These are phyloP conservation scores for Callosobruchus maculatus DNA, from an alignment of 2,888 invertebrate genomes.

Conservation along the genomic window DNA sequence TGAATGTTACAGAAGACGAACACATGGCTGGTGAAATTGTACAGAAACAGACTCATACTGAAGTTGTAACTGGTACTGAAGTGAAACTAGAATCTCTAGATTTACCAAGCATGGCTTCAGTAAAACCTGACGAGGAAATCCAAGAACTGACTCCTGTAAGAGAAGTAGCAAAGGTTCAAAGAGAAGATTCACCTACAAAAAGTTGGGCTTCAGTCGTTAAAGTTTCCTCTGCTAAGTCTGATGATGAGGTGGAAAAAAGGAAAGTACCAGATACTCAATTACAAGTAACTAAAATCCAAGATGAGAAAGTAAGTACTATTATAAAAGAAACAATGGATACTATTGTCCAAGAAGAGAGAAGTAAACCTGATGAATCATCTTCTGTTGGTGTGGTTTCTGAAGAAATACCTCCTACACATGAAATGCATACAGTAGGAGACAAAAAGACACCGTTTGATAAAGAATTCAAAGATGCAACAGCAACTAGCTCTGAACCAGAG, in stretches of 20 bases:
- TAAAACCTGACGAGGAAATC: not conserved
- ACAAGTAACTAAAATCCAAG: too few relatives aligned
- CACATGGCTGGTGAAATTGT: not conserved
- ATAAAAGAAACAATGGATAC: too few relatives aligned
- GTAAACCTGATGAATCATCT: too few relatives aligned
- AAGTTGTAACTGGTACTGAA: not conserved
- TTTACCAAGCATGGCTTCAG: not conserved
- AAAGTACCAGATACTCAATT: too few relatives aligned
- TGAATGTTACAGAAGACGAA: not conserved
- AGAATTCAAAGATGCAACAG: slow-evolving; percentile 4
- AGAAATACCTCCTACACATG: too few relatives aligned
- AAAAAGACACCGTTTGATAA: too few relatives aligned
- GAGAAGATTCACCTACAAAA: slow-evolving; percentile 7
- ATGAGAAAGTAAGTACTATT: too few relatives aligned
- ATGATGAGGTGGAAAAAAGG: slow-evolving; percentile 12
- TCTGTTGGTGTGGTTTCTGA: too few relatives aligned
- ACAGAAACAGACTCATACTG: not conserved
- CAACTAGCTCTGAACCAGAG: slow-evolving; percentile 2
- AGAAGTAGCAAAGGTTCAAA: not conserved
- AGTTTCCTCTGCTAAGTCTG: slow-evolving; percentile 1
- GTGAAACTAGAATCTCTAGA: too few relatives aligned
- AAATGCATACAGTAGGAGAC: too few relatives aligned
- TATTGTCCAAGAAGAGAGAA: too few relatives aligned
- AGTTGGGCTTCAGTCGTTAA: slow-evolving; percentile 25
- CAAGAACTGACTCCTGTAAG: slow-evolving; percentile 1